Evolutionary conservation across 2,888 invertebrate genomes (phyloP).

Genomic region (Scaptomyza cyrtandrae): DNA sequence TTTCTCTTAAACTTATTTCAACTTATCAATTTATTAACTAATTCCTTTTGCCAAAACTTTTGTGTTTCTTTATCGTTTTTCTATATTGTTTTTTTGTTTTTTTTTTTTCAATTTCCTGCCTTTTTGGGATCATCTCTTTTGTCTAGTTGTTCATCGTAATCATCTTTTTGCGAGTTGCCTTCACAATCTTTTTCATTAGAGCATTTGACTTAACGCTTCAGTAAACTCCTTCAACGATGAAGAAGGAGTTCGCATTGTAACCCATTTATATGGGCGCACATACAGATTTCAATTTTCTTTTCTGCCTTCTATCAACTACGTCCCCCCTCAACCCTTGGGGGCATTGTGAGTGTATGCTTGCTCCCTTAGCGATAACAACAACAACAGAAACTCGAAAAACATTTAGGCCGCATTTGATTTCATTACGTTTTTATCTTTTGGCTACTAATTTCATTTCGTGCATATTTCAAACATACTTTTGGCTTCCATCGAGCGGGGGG

Average conservation of each 20-base stretch:
- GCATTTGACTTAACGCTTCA: conserved; percentile 66
- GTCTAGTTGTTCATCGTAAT: conserved; percentile 28
- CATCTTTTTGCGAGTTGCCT: conserved; percentile 29
- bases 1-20: conserved; percentile 19
- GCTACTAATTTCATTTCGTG: conserved; percentile 72
- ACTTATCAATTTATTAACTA: conserved; percentile 46
- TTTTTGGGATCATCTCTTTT: conserved; percentile 18
- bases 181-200: conserved; percentile 67
- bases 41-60: conserved; percentile 19
- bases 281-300: conserved; percentile 69
- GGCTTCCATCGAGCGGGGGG: background rate
- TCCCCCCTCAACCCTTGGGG: conserved; percentile 4
- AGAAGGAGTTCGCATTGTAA: conserved; percentile 53
- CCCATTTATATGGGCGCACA: conserved; percentile 68
- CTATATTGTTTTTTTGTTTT: background rate
- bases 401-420: conserved; percentile 79
- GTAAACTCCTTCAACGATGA: conserved; percentile 45
- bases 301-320: no score
- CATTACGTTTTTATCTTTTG: conserved; percentile 77
- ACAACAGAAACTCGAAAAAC: conserved; percentile 51
- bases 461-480: conserved; percentile 61
- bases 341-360: conserved; percentile 40
- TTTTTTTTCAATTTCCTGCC: conserved; percentile 25
- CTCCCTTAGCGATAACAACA: conserved; percentile 25
- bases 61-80: background rate